These are phyloP conservation scores for Ichneumoninae sp. DNA, from an alignment of 2,888 invertebrate species.

Conservation along the genomic window DNA sequence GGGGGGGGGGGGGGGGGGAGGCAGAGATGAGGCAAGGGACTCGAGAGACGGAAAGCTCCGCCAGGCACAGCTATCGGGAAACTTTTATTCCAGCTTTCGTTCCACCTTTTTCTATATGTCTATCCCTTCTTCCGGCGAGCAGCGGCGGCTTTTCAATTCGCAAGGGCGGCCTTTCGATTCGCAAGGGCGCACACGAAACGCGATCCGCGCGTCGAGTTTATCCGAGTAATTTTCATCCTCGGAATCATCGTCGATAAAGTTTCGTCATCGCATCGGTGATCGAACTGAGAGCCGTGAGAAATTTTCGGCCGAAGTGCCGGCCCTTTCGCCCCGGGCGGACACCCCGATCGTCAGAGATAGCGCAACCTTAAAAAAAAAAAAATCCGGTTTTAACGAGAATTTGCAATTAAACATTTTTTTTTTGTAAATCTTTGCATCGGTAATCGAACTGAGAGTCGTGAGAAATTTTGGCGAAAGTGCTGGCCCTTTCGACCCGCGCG, in stretches of 20 bases:
- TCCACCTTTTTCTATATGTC: constrained; percentile 72
- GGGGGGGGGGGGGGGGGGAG: too few species aligned
- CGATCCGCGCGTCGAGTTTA: constrained; percentile 50
- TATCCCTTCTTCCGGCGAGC: neutral
- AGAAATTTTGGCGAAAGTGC: neutral
- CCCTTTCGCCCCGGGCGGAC: too few species aligned
- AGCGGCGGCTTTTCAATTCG: constrained; percentile 40
- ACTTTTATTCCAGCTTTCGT: constrained; percentile 77
- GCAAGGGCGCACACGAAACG: constrained; percentile 60
- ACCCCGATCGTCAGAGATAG: too few species aligned
- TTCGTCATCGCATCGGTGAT: neutral
- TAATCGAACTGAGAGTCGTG: neutral
- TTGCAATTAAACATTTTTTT: too few species aligned
- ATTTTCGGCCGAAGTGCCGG: neutral
- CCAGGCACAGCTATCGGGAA: constrained; percentile 75
- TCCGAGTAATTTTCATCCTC: constrained; percentile 13
- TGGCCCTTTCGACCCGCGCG: too few species aligned
- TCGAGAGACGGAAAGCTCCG: constrained; percentile 64
- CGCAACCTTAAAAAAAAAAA: too few species aligned
- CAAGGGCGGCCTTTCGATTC: constrained; percentile 36
- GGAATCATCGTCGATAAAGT: too few species aligned
- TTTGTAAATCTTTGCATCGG: neutral
- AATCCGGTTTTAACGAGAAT: too few species aligned
- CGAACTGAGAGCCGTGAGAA: neutral
- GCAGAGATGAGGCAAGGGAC: constrained; percentile 61